Conservation (phyloP, 2,113 vertebrate species). For the Chionodraco myersi region DNA sequence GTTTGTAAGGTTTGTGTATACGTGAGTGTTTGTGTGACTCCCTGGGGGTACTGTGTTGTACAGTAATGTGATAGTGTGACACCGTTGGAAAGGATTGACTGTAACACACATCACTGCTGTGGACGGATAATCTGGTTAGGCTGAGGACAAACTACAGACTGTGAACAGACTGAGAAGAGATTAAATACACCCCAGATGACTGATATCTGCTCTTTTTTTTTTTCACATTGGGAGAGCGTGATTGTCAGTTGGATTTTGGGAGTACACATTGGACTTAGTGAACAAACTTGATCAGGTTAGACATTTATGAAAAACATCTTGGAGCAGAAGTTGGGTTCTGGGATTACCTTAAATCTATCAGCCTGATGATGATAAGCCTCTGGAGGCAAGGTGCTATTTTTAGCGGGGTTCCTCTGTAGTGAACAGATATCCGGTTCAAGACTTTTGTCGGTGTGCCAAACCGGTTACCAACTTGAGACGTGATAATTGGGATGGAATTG, state of each 20-base stretch:
- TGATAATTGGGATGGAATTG: too few species aligned
- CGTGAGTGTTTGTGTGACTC: slow-evolving; percentile 5
- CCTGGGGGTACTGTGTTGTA: slow-evolving; percentile 20
- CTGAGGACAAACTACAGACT: slow-evolving; percentile 7
- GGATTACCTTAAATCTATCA: too few species aligned
- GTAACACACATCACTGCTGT: slow-evolving; percentile 3
- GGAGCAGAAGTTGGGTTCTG: background rate
- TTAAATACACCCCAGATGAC: slow-evolving; percentile 31
- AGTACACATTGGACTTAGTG: background rate
- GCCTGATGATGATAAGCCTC: too few species aligned
- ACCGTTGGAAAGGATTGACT: slow-evolving; percentile 23
- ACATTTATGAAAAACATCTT: background rate
- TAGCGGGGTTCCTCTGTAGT: too few species aligned
- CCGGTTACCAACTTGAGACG: too few species aligned
- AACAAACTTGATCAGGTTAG: background rate
- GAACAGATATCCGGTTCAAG: too few species aligned
- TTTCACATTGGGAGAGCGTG: slow-evolving; percentile 2
- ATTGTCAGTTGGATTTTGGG: slow-evolving; percentile 1
- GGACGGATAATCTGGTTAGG: slow-evolving; percentile 44
- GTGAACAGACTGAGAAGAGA: slow-evolving; percentile 29
- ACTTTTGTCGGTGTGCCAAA: too few species aligned
- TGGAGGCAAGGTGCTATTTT: too few species aligned
- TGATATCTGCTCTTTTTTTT: slow-evolving; percentile 31
- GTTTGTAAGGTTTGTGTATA: slow-evolving; percentile 9
- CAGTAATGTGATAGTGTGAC: slow-evolving; percentile 39